phyloP scores from a whole-genome alignment of 2,113 vertebrate genomes.

The Oostethus manadensis region DNA sequence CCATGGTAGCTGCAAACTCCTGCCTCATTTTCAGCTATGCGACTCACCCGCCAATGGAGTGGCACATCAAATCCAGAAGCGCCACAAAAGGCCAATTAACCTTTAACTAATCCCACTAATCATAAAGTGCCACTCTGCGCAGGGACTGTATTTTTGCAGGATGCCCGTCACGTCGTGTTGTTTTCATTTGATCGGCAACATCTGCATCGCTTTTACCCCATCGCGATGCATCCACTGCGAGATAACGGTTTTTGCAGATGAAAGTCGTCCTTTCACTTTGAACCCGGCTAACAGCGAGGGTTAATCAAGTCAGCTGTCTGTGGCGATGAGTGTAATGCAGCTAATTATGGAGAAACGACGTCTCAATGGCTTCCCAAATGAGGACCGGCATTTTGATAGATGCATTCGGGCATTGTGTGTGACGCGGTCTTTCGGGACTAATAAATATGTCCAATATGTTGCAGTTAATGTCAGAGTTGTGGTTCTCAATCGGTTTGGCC shows the following conservation, averaged over 20 bases:
- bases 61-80: conserved; percentile 36
- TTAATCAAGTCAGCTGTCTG: conserved; percentile 30
- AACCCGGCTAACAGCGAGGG: conserved; percentile 19
- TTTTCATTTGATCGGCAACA: conserved; percentile 1
- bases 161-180: no score
- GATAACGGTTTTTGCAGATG: conserved; percentile 18
- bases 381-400: conserved; percentile 63
- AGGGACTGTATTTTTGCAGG: neutral
- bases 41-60: conserved; percentile 13
- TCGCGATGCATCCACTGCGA: neutral
- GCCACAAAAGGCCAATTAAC: conserved; percentile 58
- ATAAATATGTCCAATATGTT: conserved; percentile 22
- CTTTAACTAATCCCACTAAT: conserved; percentile 59
- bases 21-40: neutral
- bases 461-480: neutral
- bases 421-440: conserved; percentile 9
- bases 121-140: conserved; percentile 48
- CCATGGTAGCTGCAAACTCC: conserved; percentile 4
- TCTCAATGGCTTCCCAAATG: conserved; percentile 51
- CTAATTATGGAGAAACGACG: conserved; percentile 55
- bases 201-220: no score
- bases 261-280: conserved; percentile 18
- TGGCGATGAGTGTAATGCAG: conserved; percentile 35
- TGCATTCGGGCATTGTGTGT: conserved; percentile 14
- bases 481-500: no score